Evolutionary conservation across 2,113 vertebrate species (phyloP), one percentile per base, ranked within the genome.

Genomic region (Ranitomeya imitator): DNA sequence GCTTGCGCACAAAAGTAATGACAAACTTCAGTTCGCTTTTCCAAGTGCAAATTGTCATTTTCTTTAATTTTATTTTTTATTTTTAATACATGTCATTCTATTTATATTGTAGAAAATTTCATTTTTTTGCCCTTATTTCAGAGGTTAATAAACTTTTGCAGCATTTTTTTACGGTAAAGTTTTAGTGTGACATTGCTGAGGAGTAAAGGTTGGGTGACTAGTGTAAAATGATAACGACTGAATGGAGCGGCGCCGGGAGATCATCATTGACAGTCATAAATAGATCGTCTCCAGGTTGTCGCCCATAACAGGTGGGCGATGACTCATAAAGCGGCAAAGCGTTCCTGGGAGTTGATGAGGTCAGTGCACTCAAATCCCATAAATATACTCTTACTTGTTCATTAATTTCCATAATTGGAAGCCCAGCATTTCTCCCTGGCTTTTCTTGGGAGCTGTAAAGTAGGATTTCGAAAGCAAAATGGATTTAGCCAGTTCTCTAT

Each of bases 371-470:
- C 76, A 87, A 83, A 65, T 76, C 79, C 18, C 31, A 77, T 88
- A 88, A 83, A 88, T 69, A 63, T 61, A 26, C 55, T 57, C 69
- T 76, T 83, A 67, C 86, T 81, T 88, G 83, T 83, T 88, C 86
- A 83, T 88, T 87, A 87, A 87, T 82, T 88, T 83, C 80, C 83
- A 83, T 88, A 88, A 88, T 88, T 88, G 74, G 69, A 52, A 88
- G 55, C 1, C 7, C 69, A 21, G 78, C 65, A 55, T 57, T 52
- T 81, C 51, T 59, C 26, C 79, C 7, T 31, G 7, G n/a, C 52
- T 54, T 73, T 73, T 60, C 61, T 31, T 51, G 67, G 63, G 65
- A 71, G 86, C 78, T 87, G 78, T 87, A 80, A 80, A 87, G 77
- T 37, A 67, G 67, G 61, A 57, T 69, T 79, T 79, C 60, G 52